These are phyloP conservation scores for Dicyrtoma fusca DNA, from an alignment of 2,888 invertebrate genomes.

Conservation along the genomic window DNA sequence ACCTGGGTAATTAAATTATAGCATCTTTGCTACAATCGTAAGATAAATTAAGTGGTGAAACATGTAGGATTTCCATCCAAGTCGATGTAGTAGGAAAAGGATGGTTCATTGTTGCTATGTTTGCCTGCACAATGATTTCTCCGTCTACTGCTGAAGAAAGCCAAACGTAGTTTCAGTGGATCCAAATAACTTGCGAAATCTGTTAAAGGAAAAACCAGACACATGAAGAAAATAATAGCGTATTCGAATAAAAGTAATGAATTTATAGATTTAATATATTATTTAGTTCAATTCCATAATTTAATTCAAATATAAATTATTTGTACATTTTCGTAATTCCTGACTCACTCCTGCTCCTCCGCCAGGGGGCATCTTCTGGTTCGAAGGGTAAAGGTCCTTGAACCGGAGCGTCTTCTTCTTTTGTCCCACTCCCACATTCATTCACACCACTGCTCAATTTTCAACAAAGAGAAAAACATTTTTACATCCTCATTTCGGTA, in stretches of 20 bases:
- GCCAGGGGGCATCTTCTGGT: slow-evolving; percentile 97
- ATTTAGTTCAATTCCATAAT: no score
- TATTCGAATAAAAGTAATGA: neutral
- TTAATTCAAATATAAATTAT: neutral
- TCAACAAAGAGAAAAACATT: no score
- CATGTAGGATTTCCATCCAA: slow-evolving; percentile 23
- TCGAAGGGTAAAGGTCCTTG: slow-evolving; percentile 96
- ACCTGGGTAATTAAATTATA: neutral
- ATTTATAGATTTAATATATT: no score
- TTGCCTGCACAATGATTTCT: neutral
- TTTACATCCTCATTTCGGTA: no score
- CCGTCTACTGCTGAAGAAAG: slow-evolving; percentile 25
- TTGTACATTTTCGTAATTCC: slow-evolving; percentile 86
- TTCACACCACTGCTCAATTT: no score
- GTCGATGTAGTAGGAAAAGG: slow-evolving; percentile 20
- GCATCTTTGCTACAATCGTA: neutral
- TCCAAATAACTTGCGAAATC: slow-evolving; percentile 88
- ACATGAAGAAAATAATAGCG: slow-evolving; percentile 33
- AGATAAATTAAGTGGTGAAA: neutral
- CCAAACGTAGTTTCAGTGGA: slow-evolving; percentile 34
- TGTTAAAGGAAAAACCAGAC: slow-evolving; percentile 61
- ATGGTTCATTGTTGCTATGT: neutral
- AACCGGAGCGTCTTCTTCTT: slow-evolving; percentile 81
- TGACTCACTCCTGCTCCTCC: slow-evolving; percentile 76
- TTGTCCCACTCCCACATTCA: neutral